Percentiles rank a stretch among this genome's conserved stretches.
Evolutionary conservation across 2,888 invertebrate species (phyloP).

Genomic region (Clusia tigrina): DNA sequence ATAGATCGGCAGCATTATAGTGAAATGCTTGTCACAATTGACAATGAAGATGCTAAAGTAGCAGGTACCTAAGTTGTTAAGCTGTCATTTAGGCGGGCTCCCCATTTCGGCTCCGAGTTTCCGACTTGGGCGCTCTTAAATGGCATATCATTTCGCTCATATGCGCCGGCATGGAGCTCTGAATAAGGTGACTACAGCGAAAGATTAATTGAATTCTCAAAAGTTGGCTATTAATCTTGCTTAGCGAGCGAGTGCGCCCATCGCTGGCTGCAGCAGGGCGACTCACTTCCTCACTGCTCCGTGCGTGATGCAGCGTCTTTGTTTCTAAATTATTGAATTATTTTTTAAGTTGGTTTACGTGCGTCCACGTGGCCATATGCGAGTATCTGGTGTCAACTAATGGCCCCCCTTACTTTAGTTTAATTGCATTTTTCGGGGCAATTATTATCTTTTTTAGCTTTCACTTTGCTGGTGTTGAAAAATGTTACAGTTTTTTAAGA

Average conservation of each 20-base stretch:
- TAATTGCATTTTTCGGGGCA: slow-evolving; percentile 6
- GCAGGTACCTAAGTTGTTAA: slow-evolving; percentile 7
- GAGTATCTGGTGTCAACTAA: background rate
- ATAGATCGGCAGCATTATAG: slow-evolving; percentile 4
- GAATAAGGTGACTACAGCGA: slow-evolving; percentile 40
- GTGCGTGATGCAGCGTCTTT: too few species aligned
- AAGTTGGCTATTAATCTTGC: slow-evolving; percentile 60
- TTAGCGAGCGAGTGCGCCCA: slow-evolving; percentile 32
- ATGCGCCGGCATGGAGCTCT: background rate
- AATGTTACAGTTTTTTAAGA: slow-evolving; percentile 24
- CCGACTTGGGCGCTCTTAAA: background rate
- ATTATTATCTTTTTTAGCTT: too few species aligned
- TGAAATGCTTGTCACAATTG: slow-evolving; percentile 11
- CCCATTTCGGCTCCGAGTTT: background rate
- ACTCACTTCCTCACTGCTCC: too few species aligned
- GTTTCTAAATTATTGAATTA: slow-evolving; percentile 55
- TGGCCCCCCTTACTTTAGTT: background rate
- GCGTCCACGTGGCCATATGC: background rate
- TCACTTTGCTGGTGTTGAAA: slow-evolving; percentile 23
- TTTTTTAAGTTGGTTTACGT: slow-evolving; percentile 34
- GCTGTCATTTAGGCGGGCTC: slow-evolving; percentile 10
- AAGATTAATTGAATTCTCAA: slow-evolving; percentile 61
- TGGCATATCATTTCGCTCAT: background rate
- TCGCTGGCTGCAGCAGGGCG: slow-evolving; percentile 17
- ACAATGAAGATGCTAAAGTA: slow-evolving; percentile 2